Conservation (phyloP, 2,797 vertebrate species). For the Coranthus polyacanthus region DNA sequence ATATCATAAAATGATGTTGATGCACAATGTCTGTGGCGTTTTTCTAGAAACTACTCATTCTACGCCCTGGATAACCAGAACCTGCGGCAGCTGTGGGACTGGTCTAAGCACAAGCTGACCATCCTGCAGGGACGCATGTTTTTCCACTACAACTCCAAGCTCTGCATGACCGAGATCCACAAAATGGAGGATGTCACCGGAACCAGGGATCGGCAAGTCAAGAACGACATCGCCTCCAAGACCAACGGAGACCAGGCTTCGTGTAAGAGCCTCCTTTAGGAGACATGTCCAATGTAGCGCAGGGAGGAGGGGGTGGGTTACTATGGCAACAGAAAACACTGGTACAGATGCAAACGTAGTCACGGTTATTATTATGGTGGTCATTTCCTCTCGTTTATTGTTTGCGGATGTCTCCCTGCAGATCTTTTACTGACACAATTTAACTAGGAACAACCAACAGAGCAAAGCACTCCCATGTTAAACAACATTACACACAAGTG, state of each 20-base stretch:
- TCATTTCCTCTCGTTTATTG: conserved; percentile 60
- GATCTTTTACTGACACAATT: conserved; percentile 44
- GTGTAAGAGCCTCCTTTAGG: conserved; percentile 86
- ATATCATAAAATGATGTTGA: conserved; percentile 24
- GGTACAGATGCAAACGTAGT: conserved; percentile 34
- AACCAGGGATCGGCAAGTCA: conserved; percentile 89
- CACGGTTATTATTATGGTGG: conserved; percentile 54
- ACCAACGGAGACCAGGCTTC: conserved; percentile 98
- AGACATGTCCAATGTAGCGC: conserved; percentile 9
- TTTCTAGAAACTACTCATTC: conserved; percentile 93
- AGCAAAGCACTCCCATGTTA: conserved; percentile 17
- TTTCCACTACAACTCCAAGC: conserved; percentile 97
- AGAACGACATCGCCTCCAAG: conserved; percentile 92
- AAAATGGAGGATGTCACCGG: conserved; percentile 95
- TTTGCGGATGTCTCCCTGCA: conserved; percentile 52
- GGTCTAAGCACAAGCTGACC: conserved; percentile 96
- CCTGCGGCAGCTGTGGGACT: conserved; percentile 98
- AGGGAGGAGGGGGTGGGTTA: background rate
- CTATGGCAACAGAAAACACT: conserved; percentile 40
- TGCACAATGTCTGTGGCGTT: conserved; percentile 14
- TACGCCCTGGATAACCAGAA: conserved; percentile 98
- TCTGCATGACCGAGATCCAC: conserved; percentile 94
- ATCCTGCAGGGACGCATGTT: conserved; percentile 94
- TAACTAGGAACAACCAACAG: conserved; percentile 51
- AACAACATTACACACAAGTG: background rate